Evolutionary conservation across 2,113 vertebrate species (phyloP), one percentile per base, ranked within the genome.

Genomic region (Hylia prasina): DNA sequence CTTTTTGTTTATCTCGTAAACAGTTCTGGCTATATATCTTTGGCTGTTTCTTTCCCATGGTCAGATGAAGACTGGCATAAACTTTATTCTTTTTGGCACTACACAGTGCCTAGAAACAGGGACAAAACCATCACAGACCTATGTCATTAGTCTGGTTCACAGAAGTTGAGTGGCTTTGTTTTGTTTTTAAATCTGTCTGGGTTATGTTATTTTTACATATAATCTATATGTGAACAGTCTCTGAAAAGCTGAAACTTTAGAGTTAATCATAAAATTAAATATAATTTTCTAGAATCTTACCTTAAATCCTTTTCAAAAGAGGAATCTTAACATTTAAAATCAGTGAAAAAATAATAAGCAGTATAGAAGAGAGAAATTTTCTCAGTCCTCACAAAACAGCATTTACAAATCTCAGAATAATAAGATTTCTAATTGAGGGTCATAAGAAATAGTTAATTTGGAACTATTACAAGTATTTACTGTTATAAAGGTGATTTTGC

Each of bases 41-140:
- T 92, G 83, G 51, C 57, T 75, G 53, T 88, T 97, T 95, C 81
- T 97, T 97, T 98, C 97, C 96, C 96, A 97, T 92, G 91, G 61
- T 73, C 42, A 66, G 68, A 45, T 58, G 80, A 66, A 72, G 58
- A 73, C 39, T 93, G 91, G 71, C 70, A 71, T 76, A 78, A 85
- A 75, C 50, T 64, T 7, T 54, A 66, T 72, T 69, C 85, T 85
- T 61, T 63, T 76, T 92, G 91, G 79, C 81, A 83, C 19, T 23
- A 60, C 10, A 10, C 8, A 58, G 37, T 68, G 47, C 51, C 71
- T 79, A 85, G 73, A 81, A 80, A 87, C 51, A 64, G 71, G 44
- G 63, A 94, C 48, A 76, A 90, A 90, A 90, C 90, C 75, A 70
- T 82, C 37, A n/a, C 47, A 70, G 48, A 58, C 27, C n/a, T 76